A percentile compares a stretch with the other conserved stretches of the same genome.
Evolutionary conservation across 1,140 invertebrate species (phyloP).

Genomic region (Lasioglossum baleicum): DNA sequence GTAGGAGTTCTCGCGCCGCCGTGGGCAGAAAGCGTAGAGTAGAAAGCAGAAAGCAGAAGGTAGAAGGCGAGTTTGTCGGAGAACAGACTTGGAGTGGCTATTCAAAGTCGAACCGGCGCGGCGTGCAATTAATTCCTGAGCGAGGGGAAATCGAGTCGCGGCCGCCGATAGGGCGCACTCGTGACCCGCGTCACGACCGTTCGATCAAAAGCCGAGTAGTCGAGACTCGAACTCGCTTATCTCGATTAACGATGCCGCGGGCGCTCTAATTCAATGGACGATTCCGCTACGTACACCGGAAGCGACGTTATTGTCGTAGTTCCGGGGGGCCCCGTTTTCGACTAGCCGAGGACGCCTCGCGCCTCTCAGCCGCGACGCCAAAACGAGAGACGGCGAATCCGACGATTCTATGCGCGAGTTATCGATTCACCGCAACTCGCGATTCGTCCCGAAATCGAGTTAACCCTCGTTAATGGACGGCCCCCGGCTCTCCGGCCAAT

Average conservation of each 20-base stretch:
- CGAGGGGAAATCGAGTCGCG: slow-evolving; percentile 53
- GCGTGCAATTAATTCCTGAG: slow-evolving; percentile 70
- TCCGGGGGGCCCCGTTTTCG: background rate
- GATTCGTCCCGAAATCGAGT: slow-evolving; percentile 36
- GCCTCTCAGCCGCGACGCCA: background rate
- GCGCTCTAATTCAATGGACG: slow-evolving; percentile 54
- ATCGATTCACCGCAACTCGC: slow-evolving; percentile 14
- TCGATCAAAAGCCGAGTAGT: slow-evolving; percentile 54
- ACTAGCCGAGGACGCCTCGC: background rate
- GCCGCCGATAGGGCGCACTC: slow-evolving; percentile 55
- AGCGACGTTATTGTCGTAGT: slow-evolving; percentile 51
- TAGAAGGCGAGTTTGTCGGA: slow-evolving; percentile 18
- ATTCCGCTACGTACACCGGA: slow-evolving; percentile 37
- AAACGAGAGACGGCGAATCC: slow-evolving; percentile 26
- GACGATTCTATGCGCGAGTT: slow-evolving; percentile 18
- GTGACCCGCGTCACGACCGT: slow-evolving; percentile 49
- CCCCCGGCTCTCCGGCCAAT: background rate
- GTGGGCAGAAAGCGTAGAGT: background rate
- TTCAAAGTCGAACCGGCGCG: slow-evolving; percentile 68
- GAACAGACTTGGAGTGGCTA: slow-evolving; percentile 57
- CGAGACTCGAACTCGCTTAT: slow-evolving; percentile 46
- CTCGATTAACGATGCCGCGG: slow-evolving; percentile 41
- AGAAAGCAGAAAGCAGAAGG: background rate
- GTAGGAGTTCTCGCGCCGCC: background rate
- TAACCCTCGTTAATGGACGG: slow-evolving; percentile 13